Percentiles rank a stretch among this genome's conserved stretches.
Conservation (phyloP, 2,113 vertebrate genomes). For the Calypte anna region DNA sequence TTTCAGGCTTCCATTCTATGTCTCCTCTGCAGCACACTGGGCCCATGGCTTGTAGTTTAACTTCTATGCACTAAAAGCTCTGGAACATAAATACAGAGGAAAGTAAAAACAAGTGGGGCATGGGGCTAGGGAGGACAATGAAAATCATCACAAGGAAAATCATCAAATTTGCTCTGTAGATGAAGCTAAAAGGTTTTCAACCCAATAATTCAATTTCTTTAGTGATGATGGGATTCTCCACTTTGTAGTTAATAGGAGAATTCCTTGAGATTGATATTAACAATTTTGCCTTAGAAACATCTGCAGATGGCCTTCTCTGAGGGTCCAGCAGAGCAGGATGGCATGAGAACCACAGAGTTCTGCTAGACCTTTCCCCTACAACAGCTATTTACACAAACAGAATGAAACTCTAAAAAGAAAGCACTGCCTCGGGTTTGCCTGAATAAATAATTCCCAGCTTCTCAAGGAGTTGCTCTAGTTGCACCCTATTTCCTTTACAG, state of each 20-base stretch:
- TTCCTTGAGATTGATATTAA: neutral
- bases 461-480: neutral
- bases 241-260: neutral
- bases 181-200: neutral
- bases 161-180: neutral
- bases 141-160: neutral
- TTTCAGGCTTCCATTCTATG: neutral
- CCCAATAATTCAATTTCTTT: neutral
- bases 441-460: neutral
- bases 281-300: neutral
- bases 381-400: neutral
- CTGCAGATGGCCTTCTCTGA: neutral
- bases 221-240: neutral
- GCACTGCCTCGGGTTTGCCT: neutral
- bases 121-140: no score
- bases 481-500: neutral
- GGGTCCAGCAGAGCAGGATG: neutral
- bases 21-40: neutral
- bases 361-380: neutral
- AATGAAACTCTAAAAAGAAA: neutral
- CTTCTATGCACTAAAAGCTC: neutral
- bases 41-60: neutral
- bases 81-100: neutral
- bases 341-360: neutral
- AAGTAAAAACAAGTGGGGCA: neutral